Conservation (phyloP, 2,113 vertebrate genomes). For the Solenodon paradoxus region DNA sequence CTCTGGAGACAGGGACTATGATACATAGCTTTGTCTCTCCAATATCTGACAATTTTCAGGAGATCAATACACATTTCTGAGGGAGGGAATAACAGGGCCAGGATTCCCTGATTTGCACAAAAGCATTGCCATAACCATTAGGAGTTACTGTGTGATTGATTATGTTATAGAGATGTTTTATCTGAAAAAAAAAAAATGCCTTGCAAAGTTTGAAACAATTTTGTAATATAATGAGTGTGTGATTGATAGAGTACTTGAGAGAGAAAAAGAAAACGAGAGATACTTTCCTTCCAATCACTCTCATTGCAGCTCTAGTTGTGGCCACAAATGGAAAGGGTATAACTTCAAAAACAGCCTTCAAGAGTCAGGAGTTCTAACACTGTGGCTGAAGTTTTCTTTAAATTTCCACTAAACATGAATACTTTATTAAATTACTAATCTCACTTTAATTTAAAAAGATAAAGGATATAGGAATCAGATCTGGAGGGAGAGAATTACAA, state of each 20-base stretch:
- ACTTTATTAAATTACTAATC: not conserved
- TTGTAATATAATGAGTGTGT: not conserved
- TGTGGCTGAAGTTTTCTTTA: not conserved
- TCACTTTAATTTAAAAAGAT: not conserved
- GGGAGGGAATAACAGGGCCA: not conserved
- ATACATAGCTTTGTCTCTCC: not conserved
- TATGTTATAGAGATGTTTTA: not conserved
- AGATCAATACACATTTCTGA: not conserved
- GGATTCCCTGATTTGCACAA: not conserved
- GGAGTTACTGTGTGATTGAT: not conserved
- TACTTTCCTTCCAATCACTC: not conserved
- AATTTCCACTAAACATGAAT: not conserved
- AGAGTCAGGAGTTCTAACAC: not conserved
- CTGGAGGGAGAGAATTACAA: not conserved
- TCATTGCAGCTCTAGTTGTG: not conserved
- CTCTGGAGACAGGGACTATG: not conserved
- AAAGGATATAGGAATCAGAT: not conserved
- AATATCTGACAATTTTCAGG: not conserved
- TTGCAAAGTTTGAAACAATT: not conserved
- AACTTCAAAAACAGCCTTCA: not conserved
- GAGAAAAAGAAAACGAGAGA: not conserved
- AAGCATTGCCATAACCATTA: not conserved
- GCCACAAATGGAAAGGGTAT: not conserved
- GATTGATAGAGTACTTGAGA: too few relatives aligned
- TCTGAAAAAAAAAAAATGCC: not conserved